Evolutionary conservation across 1,140 invertebrate species (phyloP), one percentile per base, ranked within the genome.

Genomic region (Brachionus paranguensis): DNA sequence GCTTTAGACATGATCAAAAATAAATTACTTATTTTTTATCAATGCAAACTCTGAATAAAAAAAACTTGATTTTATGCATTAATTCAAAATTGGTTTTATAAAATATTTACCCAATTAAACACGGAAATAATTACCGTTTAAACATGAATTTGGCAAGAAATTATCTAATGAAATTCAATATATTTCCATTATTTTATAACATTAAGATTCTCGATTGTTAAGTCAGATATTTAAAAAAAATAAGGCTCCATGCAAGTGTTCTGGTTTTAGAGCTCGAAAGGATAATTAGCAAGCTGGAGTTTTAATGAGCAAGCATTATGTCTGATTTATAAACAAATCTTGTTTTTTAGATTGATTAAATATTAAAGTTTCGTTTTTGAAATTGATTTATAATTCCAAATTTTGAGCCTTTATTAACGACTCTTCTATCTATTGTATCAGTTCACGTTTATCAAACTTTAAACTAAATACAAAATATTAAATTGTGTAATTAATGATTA

Each of bases 91-190:
- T 41, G 12, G 17, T 41, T 41, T 43, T n/a, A n/a, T 43, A 72
- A 41, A 41, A 41, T 72, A 47, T 72, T 72, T 72, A 43, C 68
- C 43, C 68, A 72, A 72, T 41, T 43, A 72, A 72, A 43, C 17
- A 72, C 68, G 68, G 68, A 72, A 72, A 41, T 72, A 72, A 72
- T 72, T 72, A 72, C 68, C 68, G 68, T 43, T 72, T 72, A 43
- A 1, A 33, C 53, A 60, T 60, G 53, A 53, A 53, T 53, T 53
- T 53, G 47, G 47, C 12, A 53, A 53, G 6, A 68, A 68, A 14
- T 33, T 68, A 41, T 68, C 27, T 33, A 68, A 68, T 68, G 65
- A 68, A 68, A 68, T 68, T 68, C 14, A 68, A 68, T 68, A 68
- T 68, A 41, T 68, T 68, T 68, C 24, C n/a, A 33, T 68, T 29